Base-by-base conservation (phyloP, 2,797 vertebrate species). In the Esox lucius region DNA sequence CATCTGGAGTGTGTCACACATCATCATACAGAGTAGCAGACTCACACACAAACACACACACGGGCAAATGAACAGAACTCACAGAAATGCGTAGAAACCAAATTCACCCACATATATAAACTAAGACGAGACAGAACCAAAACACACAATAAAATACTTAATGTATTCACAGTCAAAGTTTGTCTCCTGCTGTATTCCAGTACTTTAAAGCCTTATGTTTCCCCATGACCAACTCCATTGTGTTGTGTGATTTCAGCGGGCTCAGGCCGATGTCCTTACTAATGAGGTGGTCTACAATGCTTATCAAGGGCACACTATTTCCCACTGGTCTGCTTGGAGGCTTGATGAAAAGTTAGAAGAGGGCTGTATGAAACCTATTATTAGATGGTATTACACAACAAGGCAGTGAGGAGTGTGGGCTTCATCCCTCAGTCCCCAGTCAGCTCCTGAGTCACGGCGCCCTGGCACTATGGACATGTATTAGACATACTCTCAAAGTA, bases 1-100 rank as follows among this genome's bases (percentile, higher is more conserved):
- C 87, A 91, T 90, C 87, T 82, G 91, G 91, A 93, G 92, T 86
- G 92, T 93, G 92, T 93, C 90, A 92, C 90, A 90, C 89, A 92
- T 92, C 90, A 91, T 87, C 80, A 91, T 92, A 91, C 88, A 91
- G 85, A 78, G 77, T 56, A 84, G 71, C 49, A 19, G 5, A 66
- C 83, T 72, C 84, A 89, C 90, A 90, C 89, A 89, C 90, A 83
- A 76, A 90, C 84, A 86, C 85, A 91, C 81, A 88, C 84, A 84
- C 81, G 85, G 87, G 85, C 89, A 70, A 76, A 74, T 77, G 86
- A 81, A 85, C 88, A 56, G 22, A 28, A 70, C 35, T 66, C 26
- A 67, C 31, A 68, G 39, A 28, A n/a, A 71, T 64, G 66, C 51
- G 49, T 65, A 24, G n/a, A 1, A 19, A 66, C 2, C 0, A 73